Conservation (phyloP, 2,113 vertebrate genomes). For the Erythrocercus mccallii region DNA sequence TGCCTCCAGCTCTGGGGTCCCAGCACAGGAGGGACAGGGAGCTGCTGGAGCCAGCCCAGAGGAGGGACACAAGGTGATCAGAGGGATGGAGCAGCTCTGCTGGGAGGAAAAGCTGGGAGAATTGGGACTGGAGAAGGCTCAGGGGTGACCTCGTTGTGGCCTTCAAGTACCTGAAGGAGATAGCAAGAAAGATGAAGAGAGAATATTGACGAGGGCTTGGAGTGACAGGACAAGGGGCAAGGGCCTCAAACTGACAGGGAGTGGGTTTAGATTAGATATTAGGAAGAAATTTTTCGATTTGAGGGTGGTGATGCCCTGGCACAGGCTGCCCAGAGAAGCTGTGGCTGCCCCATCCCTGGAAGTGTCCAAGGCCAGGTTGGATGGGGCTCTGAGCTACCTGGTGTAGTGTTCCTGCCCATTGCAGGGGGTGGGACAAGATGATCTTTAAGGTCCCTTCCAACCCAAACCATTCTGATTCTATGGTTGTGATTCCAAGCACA, state of each 20-base stretch:
- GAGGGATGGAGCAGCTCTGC: neutral
- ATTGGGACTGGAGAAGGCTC: neutral
- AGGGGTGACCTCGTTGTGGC: neutral
- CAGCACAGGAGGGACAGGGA: neutral
- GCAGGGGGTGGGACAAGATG: accelerated
- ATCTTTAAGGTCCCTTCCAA: neutral
- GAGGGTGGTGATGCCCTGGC: neutral
- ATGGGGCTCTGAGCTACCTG: neutral
- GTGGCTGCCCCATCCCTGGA: neutral
- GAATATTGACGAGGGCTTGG: neutral
- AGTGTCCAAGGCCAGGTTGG: accelerated
- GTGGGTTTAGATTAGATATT: accelerated
- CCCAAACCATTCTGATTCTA: neutral
- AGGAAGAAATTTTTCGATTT: accelerated
- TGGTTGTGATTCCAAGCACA: neutral
- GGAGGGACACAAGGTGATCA: neutral
- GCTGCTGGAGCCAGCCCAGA: neutral
- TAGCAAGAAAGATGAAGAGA: neutral
- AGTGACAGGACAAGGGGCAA: neutral
- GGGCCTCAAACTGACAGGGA: neutral
- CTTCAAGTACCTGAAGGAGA: neutral
- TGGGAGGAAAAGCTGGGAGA: neutral
- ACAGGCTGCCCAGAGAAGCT: neutral
- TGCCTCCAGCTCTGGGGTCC: neutral
- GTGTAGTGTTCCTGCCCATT: accelerated